Percentiles rank a stretch among this genome's conserved stretches.
Evolutionary conservation across 2,797 vertebrate genomes (phyloP).

Genomic region (Dicrostonyx torquatus): DNA sequence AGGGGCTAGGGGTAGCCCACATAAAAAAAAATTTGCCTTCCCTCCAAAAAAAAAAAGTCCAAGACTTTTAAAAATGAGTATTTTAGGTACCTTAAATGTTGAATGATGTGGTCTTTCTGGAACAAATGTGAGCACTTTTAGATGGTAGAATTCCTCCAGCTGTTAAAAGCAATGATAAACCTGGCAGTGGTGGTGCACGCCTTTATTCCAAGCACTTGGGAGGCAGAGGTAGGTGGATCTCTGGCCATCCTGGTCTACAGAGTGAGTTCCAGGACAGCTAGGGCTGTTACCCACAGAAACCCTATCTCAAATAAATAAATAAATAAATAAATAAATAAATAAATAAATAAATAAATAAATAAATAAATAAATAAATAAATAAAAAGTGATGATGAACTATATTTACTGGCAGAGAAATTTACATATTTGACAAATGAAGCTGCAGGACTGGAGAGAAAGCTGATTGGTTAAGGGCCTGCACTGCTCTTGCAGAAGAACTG

Average conservation of each 20-base stretch:
- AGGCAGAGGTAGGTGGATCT: background rate
- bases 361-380: background rate
- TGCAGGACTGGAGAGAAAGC: background rate
- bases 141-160: background rate
- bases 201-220: background rate
- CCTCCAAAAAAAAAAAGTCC: constrained; percentile 3
- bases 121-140: constrained; percentile 3
- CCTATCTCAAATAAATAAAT: background rate
- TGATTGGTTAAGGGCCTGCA: background rate
- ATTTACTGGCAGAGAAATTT: background rate
- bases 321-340: no score
- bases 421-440: background rate
- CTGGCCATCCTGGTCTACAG: background rate
- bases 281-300: background rate
- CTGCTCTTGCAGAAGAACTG: background rate
- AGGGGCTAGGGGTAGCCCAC: fast-evolving
- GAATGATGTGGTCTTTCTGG: background rate
- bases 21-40: constrained; percentile 7
- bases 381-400: background rate
- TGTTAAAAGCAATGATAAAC: background rate
- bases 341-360: no score
- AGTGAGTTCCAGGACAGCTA: background rate
- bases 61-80: constrained; percentile 11
- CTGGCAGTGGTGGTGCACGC: background rate
- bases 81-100: background rate